Evolutionary conservation across 2,888 invertebrate species (phyloP), one percentile per base, ranked within the genome.

Genomic region (Morinoia aosen): DNA sequence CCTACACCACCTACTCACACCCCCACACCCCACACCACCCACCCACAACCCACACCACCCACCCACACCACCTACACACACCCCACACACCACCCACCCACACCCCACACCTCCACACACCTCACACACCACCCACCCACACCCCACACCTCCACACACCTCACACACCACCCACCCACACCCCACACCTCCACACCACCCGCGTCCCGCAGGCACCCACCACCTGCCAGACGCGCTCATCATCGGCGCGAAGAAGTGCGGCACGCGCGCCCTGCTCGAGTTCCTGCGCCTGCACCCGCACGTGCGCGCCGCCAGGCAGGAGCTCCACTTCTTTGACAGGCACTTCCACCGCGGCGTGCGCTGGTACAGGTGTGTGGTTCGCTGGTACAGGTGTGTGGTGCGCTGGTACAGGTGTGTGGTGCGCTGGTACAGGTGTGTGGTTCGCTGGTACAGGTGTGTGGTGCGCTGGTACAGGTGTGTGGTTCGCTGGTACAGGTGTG

Each of bases 241-340:
- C 97, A 99, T 99, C 97, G 99, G 99, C 10, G 99, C 99, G 3
- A 99, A 99, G 97, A 99, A 99, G 97, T 99, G 99, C 96, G 99
- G 99, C 0, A 99, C 99, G 0, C 97, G 99, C 96, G 99, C 99
- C 0, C 98, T 99, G 48, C 97, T 99, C 96, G 99, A 99, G 97
- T 99, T 99, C 97, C 98, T 99, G 96, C 98, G 99, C 97, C 98
- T 99, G 95, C 99, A 99, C 97, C 98, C 99, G 33, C 98, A 98
- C 97, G 98, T 99, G 11, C 97, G 98, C 95, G 99, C 99, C 0
- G 98, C 99, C 12, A 99, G 99, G 11, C 98, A 98, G 39, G 99
- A 99, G 97, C 98, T 99, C 0, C 99, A 99, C 97, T 99, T 99
- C 97, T 99, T 98, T 97, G 98, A 98, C 97, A 97, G 97, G 96